Evolutionary conservation across 2,797 vertebrate genomes (phyloP).

Genomic region (Smutsia temminckii): DNA sequence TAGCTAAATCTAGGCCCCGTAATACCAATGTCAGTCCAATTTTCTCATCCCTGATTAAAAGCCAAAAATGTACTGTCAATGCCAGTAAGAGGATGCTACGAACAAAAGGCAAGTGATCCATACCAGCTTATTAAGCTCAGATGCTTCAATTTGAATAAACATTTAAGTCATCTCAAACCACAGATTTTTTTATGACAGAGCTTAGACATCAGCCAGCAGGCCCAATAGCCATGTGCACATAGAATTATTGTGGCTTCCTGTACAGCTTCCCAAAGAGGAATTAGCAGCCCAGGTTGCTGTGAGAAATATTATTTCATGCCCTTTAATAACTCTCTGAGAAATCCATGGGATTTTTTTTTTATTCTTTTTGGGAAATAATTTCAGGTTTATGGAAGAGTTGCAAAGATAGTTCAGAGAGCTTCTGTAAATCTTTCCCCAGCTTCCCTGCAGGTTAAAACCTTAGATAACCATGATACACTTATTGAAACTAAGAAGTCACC

Average conservation of each 20-base stretch:
- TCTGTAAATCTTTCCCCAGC: background rate
- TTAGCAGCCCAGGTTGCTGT: background rate
- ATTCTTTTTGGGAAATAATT: background rate
- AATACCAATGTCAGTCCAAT: background rate
- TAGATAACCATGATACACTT: background rate
- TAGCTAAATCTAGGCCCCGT: background rate
- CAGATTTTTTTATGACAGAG: background rate
- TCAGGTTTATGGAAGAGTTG: background rate
- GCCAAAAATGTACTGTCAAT: background rate
- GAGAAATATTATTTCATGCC: background rate
- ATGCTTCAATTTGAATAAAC: background rate
- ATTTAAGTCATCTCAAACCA: background rate
- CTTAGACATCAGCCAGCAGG: background rate
- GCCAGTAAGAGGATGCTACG: background rate
- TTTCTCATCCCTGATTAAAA: background rate
- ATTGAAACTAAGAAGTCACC: background rate
- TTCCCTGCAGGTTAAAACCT: background rate
- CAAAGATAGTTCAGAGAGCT: background rate
- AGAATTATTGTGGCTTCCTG: background rate
- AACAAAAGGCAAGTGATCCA: background rate
- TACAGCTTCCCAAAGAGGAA: background rate
- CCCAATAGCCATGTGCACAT: background rate
- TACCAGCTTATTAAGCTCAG: background rate
- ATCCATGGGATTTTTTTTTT: background rate
- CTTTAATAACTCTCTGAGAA: background rate